These are phyloP conservation scores for Actenoides lindsayi DNA, from an alignment of 2,113 vertebrate species.

Conservation along the genomic window DNA sequence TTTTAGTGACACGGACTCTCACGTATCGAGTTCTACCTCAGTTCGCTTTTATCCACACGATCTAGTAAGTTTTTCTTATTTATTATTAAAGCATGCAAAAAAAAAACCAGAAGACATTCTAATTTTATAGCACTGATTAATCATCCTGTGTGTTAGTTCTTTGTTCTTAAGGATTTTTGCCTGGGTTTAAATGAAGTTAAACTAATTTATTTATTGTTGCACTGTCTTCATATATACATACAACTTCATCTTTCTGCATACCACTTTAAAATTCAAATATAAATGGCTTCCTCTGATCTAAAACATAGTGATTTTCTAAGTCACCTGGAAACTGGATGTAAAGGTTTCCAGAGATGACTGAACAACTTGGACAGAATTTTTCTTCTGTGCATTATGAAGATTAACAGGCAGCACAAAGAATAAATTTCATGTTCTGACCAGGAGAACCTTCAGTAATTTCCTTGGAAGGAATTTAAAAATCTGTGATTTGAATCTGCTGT, in stretches of 20 bases:
- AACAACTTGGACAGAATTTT: background rate
- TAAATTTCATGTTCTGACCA: background rate
- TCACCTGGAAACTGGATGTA: background rate
- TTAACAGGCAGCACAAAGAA: background rate
- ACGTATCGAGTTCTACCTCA: constrained; percentile 99
- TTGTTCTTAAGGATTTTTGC: background rate
- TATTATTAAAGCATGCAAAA: constrained; percentile 46
- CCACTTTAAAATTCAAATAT: background rate
- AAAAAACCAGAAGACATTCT: background rate
- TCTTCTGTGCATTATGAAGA: background rate
- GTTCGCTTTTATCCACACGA: constrained; percentile 99
- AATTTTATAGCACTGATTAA: background rate
- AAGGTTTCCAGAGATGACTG: background rate
- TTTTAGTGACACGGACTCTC: constrained; percentile 97
- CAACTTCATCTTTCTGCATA: background rate
- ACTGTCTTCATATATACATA: background rate
- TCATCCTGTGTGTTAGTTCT: background rate
- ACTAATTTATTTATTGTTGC: background rate
- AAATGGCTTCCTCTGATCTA: background rate
- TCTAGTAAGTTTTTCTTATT: constrained; percentile 87
- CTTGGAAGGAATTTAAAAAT: background rate
- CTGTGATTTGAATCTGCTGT: background rate
- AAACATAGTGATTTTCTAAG: background rate
- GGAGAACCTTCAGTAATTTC: background rate
- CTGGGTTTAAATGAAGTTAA: background rate